Evolutionary conservation across 2,888 invertebrate species (phyloP), one percentile per base, ranked within the genome.

Genomic region (Bellardia pandia): DNA sequence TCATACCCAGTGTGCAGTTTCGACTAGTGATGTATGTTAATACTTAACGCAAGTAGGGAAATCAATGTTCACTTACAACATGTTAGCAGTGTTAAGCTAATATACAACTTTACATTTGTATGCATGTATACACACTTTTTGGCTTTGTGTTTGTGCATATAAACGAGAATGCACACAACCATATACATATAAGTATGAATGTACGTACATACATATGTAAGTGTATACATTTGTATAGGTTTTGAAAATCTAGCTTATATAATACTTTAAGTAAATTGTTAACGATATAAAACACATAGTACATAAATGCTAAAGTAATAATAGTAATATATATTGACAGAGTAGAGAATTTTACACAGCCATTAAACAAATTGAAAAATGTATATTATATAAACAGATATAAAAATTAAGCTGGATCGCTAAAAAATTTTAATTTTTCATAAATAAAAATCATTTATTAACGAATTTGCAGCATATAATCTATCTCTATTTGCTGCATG

Each of bases 331-430:
- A 56, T 83, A 79, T 86, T 86, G 84, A 86, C 76, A 72, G 40
- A 66, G 64, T 45, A 14, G 58, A 83, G 66, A 71, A 72, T 66
- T 80, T 76, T 76, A 53, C 11, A 80, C 79, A 80, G 76, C 76
- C 84, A 86, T 86, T 86, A 76, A 86, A 80, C 76, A 86, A 84
- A 86, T 80, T 80, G 84, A 77, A 84, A 45, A 86, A 77, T 79
- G 48, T 82, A 66, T 66, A 58, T 4, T n/a, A 51, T 51, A 45
- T 45, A 45, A 45, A 45, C 13, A 45, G 11, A 45, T 45, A 13
- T 45, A 11, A 11, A 13, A 11, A 45, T 13, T 45, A 45, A 13
- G 45, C 2, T 42, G 9, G 42, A 7, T 2, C 2, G 42, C 42
- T 9, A 9, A 42, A 42, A 42, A 42, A 9, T 6, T 7, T 9